These are phyloP conservation scores for Schizopygopsis pylzovi DNA, from an alignment of 2,797 vertebrate genomes.

Conservation along the genomic window DNA sequence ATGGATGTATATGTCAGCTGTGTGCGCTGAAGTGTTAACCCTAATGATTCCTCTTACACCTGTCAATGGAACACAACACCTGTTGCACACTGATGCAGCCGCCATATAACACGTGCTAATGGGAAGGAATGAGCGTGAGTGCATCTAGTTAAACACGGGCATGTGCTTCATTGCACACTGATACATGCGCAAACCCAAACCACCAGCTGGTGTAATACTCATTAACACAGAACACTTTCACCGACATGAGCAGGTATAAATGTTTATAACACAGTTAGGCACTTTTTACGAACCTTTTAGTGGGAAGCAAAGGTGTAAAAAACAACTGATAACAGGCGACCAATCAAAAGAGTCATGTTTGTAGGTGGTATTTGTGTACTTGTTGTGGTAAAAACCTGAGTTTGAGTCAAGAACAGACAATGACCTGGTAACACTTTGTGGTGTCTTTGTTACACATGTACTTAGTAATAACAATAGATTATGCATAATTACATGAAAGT, in stretches of 20 bases:
- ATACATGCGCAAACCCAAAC: conserved; percentile 38
- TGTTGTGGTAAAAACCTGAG: background rate
- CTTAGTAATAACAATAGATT: no score
- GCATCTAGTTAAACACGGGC: conserved; percentile 41
- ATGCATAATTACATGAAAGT: no score
- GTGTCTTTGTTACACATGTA: no score
- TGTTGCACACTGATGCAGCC: conserved; percentile 55
- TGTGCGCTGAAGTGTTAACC: conserved; percentile 73
- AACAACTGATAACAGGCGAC: conserved; percentile 12
- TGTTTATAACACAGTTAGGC: conserved; percentile 35
- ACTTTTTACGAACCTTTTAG: conserved; percentile 22
- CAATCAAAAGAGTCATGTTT: background rate
- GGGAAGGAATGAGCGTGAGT: conserved; percentile 39
- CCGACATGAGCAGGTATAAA: conserved; percentile 10
- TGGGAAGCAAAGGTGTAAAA: conserved; percentile 20
- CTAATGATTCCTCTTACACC: conserved; percentile 69
- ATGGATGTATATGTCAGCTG: conserved; percentile 66
- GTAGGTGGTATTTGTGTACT: background rate
- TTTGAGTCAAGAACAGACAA: background rate
- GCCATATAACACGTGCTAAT: conserved; percentile 50
- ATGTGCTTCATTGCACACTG: conserved; percentile 44
- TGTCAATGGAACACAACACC: conserved; percentile 71
- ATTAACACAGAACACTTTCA: conserved; percentile 31
- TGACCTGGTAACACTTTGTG: no score
- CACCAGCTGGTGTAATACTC: conserved; percentile 33